Percentiles rank a stretch among this genome's conserved stretches.
Conservation (phyloP, 2,888 invertebrate species). For the Chalcosyrphus nemorum region DNA sequence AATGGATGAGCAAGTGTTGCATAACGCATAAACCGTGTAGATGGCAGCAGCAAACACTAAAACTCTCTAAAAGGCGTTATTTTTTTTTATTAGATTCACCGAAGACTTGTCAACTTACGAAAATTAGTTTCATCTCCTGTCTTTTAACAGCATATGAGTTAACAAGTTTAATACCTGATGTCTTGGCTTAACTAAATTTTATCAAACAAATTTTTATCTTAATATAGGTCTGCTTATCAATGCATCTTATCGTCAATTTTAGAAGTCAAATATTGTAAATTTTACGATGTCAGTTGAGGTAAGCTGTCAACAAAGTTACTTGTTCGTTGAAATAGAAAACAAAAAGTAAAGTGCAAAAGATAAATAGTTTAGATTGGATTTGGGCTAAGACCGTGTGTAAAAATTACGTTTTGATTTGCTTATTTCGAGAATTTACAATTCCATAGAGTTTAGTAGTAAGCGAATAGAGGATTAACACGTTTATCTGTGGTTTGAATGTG, state of each 20-base stretch:
- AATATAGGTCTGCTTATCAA: background rate
- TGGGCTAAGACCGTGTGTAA: no score
- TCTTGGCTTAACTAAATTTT: background rate
- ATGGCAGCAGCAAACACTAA: background rate
- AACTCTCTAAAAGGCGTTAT: conserved; percentile 6
- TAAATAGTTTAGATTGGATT: no score
- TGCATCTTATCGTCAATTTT: background rate
- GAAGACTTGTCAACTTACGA: background rate
- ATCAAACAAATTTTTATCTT: background rate
- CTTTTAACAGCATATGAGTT: background rate
- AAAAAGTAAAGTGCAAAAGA: no score
- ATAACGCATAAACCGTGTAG: conserved; percentile 2
- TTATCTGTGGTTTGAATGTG: no score
- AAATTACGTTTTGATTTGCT: no score
- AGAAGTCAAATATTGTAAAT: background rate
- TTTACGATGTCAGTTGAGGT: background rate
- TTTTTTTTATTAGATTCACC: no score
- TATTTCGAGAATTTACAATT: no score
- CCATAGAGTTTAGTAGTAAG: no score
- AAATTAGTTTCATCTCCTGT: background rate
- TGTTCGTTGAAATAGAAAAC: background rate
- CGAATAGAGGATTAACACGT: no score
- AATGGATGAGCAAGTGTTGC: conserved; percentile 34
- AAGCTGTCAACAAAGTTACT: background rate
- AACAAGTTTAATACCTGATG: background rate